phyloP scores from a whole-genome alignment of 2,888 invertebrate species.

The Drosophila vallismaia region DNA sequence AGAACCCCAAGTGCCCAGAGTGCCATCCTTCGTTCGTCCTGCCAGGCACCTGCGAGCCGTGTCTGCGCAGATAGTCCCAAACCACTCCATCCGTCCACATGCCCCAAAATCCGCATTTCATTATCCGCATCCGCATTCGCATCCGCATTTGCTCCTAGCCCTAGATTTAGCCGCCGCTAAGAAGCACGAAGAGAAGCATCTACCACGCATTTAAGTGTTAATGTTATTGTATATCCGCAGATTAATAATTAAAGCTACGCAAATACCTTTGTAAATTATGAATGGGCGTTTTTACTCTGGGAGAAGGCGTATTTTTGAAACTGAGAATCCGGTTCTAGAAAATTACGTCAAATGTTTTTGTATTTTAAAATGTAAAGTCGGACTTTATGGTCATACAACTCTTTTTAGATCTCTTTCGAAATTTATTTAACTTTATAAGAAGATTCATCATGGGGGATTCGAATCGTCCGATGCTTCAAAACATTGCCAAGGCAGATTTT shows the following conservation, averaged over 20 bases:
- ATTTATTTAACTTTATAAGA: neutral
- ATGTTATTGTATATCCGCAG: slow-evolving; percentile 75
- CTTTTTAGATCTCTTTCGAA: slow-evolving; percentile 4
- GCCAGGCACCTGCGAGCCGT: slow-evolving; percentile 88
- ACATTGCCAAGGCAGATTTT: neutral
- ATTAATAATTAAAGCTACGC: slow-evolving; percentile 37
- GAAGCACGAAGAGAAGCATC: slow-evolving; percentile 43
- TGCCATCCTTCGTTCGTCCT: slow-evolving; percentile 87
- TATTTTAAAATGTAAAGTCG: neutral
- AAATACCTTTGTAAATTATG: slow-evolving; percentile 12
- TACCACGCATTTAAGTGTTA: slow-evolving; percentile 76
- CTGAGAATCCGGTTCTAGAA: neutral
- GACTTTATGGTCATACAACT: slow-evolving; percentile 1
- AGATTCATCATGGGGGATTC: neutral
- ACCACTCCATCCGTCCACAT: slow-evolving; percentile 10
- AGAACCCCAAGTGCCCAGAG: slow-evolving; percentile 87
- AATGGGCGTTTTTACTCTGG: neutral
- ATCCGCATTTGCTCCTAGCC: slow-evolving; percentile 35
- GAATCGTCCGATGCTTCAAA: neutral
- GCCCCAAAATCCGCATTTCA: slow-evolving; percentile 42
- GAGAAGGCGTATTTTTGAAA: neutral
- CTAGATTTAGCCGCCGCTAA: slow-evolving; percentile 29
- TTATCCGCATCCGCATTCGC: slow-evolving; percentile 36
- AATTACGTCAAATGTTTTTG: neutral
- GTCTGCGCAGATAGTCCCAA: slow-evolving; percentile 85